Evolutionary conservation across 2,888 invertebrate genomes (phyloP).

Genomic region (Catocala nupta): DNA sequence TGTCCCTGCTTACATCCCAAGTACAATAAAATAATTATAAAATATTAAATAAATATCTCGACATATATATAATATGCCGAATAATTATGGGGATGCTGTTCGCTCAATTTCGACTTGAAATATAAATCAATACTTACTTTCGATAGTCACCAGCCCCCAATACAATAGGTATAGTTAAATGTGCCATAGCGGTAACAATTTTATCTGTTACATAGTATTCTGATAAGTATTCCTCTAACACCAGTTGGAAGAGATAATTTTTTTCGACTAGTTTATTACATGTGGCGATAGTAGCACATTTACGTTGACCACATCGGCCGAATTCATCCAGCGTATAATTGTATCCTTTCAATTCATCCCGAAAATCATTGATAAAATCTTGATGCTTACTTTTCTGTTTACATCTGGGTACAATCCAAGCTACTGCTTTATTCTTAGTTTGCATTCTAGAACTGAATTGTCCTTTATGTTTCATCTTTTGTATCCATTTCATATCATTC

Average conservation of each 20-base stretch:
- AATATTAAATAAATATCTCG: too few species aligned
- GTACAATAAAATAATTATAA: too few species aligned
- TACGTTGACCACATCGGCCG: slow-evolving; percentile 69
- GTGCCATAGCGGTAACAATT: slow-evolving; percentile 65
- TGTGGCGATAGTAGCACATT: slow-evolving; percentile 61
- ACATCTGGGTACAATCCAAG: slow-evolving; percentile 72
- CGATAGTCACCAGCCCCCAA: slow-evolving; percentile 67
- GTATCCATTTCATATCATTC: slow-evolving; percentile 61
- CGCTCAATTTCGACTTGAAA: too few species aligned
- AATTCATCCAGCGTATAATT: slow-evolving; percentile 70
- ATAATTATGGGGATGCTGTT: too few species aligned
- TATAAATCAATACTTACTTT: slow-evolving; percentile 57
- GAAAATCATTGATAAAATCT: slow-evolving; percentile 65
- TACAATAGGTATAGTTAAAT: slow-evolving; percentile 72
- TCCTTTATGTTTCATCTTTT: slow-evolving; percentile 58
- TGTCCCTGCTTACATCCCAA: too few species aligned
- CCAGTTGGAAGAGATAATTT: slow-evolving; percentile 72
- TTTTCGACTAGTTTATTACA: slow-evolving; percentile 71
- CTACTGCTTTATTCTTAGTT: slow-evolving; percentile 69
- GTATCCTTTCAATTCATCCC: slow-evolving; percentile 65
- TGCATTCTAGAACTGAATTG: slow-evolving; percentile 48
- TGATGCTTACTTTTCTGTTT: slow-evolving; percentile 63
- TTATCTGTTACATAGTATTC: slow-evolving; percentile 73
- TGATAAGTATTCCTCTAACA: slow-evolving; percentile 69
- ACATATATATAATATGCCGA: too few species aligned